phyloP scores from a whole-genome alignment of 1,140 invertebrate species.

The Harpegnathos saltator region DNA sequence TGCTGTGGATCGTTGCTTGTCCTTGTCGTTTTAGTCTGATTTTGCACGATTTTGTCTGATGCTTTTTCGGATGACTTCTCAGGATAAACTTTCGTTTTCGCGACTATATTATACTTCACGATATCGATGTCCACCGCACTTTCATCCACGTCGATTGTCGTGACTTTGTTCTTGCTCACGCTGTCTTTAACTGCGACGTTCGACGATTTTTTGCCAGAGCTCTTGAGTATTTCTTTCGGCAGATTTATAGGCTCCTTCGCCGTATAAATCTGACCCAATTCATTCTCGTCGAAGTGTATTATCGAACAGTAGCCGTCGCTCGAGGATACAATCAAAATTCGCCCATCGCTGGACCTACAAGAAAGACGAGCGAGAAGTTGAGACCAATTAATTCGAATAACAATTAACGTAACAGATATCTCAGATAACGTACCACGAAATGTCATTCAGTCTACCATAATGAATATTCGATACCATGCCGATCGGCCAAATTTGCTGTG shows the following conservation, averaged over 20 bases:
- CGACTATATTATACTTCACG: slow-evolving; percentile 32
- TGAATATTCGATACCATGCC: slow-evolving; percentile 96
- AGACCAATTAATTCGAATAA: slow-evolving; percentile 24
- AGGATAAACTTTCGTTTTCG: background rate
- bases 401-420: slow-evolving; percentile 53
- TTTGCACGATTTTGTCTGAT: slow-evolving; percentile 22
- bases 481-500: slow-evolving; percentile 94
- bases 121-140: slow-evolving; percentile 84
- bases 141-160: slow-evolving; percentile 75
- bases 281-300: slow-evolving; percentile 92
- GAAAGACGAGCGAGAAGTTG: slow-evolving; percentile 51
- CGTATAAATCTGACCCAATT: slow-evolving; percentile 92
- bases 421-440: slow-evolving; percentile 92
- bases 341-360: slow-evolving; percentile 93
- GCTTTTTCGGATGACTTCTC: background rate
- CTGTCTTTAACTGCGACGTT: slow-evolving; percentile 53
- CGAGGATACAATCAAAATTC: slow-evolving; percentile 93
- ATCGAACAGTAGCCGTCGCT: slow-evolving; percentile 98
- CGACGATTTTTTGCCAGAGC: slow-evolving; percentile 16
- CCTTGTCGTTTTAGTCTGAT: slow-evolving; percentile 18
- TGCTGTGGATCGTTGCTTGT: background rate
- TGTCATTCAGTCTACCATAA: slow-evolving; percentile 96
- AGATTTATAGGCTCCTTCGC: slow-evolving; percentile 16
- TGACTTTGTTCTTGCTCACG: background rate
- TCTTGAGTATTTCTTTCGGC: slow-evolving; percentile 73